Conservation (phyloP, 2,888 invertebrate species). For the Pimpla rufipes region DNA sequence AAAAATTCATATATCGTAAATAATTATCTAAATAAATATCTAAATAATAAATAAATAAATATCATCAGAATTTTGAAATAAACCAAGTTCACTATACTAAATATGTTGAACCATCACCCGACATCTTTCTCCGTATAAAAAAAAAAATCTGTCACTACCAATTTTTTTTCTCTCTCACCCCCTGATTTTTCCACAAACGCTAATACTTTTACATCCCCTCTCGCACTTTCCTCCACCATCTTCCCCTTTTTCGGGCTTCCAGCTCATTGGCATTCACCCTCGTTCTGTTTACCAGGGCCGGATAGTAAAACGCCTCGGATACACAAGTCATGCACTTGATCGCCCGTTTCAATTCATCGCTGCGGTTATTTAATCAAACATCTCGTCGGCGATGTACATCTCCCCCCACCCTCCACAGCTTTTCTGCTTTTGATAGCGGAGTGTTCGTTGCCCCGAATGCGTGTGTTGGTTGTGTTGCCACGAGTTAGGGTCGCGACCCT, state of each 20-base stretch:
- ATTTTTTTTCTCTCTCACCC: not conserved
- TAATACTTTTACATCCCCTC: constrained; percentile 33
- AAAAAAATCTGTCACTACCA: not conserved
- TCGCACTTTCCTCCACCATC: constrained; percentile 41
- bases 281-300: constrained; percentile 21
- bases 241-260: constrained; percentile 60
- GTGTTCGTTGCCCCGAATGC: constrained; percentile 13
- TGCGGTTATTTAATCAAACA: constrained; percentile 85
- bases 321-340: constrained; percentile 84
- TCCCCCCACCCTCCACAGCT: constrained; percentile 16
- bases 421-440: constrained; percentile 34
- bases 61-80: too few relatives aligned
- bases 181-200: not conserved
- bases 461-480: not conserved
- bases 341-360: constrained; percentile 84
- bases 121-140: not conserved
- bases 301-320: constrained; percentile 57
- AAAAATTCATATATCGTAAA: too few relatives aligned
- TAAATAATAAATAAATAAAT: too few relatives aligned
- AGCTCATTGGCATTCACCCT: constrained; percentile 73
- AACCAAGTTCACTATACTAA: too few relatives aligned
- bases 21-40: too few relatives aligned
- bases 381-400: constrained; percentile 71
- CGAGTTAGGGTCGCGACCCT: constrained; percentile 62
- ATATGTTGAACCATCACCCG: too few relatives aligned